Evolutionary conservation across 2,797 vertebrate genomes (phyloP).

Genomic region (Margarornis squamiger): DNA sequence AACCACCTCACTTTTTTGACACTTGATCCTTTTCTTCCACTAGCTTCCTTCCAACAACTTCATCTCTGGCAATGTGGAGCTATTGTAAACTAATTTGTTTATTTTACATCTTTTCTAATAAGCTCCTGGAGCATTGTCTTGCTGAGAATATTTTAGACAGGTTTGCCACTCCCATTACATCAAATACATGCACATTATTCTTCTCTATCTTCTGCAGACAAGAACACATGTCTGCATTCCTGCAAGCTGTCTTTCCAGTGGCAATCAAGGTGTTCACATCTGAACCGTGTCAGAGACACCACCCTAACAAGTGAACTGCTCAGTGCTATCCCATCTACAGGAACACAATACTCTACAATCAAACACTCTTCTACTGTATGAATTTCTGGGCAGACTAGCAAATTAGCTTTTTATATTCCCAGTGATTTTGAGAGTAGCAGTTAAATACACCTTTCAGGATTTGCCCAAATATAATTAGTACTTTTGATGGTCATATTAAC

Average conservation of each 20-base stretch:
- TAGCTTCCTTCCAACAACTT: neutral
- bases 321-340: neutral
- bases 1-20: neutral
- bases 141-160: conserved; percentile 9
- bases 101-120: neutral
- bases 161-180: neutral
- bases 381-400: neutral
- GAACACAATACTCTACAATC: neutral
- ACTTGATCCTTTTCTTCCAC: neutral
- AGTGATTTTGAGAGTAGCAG: neutral
- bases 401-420: neutral
- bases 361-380: neutral
- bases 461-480: neutral
- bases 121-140: neutral
- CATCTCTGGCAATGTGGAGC: neutral
- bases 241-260: neutral
- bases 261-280: neutral
- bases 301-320: neutral
- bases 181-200: neutral
- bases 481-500: neutral
- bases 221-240: neutral
- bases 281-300: neutral
- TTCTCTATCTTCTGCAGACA: conserved; percentile 10
- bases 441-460: neutral
- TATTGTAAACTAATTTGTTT: neutral